These are phyloP conservation scores for Pangasius mekongensis DNA, from an alignment of 2,797 vertebrate genomes.

Conservation along the genomic window DNA sequence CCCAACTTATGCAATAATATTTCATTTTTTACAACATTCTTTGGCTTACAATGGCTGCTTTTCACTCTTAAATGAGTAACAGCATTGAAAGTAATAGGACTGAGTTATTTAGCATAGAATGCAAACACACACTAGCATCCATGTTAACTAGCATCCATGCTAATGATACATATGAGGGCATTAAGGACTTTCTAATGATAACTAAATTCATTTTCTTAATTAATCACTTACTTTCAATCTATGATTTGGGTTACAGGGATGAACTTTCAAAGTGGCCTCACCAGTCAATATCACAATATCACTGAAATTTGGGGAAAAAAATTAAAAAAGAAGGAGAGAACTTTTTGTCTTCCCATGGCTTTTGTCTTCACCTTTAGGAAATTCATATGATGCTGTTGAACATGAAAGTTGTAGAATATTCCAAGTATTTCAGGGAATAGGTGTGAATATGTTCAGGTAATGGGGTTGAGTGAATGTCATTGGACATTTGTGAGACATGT, in stretches of 20 bases:
- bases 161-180: background rate
- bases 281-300: background rate
- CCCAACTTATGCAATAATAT: background rate
- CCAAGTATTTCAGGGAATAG: background rate
- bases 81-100: background rate
- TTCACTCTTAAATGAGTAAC: background rate
- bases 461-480: background rate
- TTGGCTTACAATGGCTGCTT: background rate
- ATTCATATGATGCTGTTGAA: background rate
- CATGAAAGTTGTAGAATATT: background rate
- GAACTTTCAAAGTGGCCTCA: background rate
- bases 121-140: background rate
- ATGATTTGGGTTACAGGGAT: background rate
- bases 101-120: background rate
- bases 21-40: background rate
- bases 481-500: background rate
- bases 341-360: background rate
- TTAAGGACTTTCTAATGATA: background rate
- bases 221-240: background rate
- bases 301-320: background rate
- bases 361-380: background rate
- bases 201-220: background rate
- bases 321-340: background rate
- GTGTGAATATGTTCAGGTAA: background rate
- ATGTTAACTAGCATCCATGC: background rate